Conservation (phyloP, 1,140 invertebrate genomes). For the Calephelis nemesis region DNA sequence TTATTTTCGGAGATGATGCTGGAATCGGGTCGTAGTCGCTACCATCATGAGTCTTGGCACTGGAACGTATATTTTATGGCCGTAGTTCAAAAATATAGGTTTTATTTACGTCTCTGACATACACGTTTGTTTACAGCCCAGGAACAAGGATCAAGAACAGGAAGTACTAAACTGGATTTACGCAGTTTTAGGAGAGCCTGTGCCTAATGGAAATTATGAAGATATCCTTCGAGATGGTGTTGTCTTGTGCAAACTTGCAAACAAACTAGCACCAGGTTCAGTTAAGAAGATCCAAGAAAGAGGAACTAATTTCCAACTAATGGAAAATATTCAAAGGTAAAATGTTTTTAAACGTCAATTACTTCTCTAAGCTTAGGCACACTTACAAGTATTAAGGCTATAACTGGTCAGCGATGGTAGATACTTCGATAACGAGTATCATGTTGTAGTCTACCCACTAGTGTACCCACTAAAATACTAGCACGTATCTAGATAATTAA, state of each 20-base stretch:
- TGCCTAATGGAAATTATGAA: constrained; percentile 91
- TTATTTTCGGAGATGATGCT: constrained; percentile 74
- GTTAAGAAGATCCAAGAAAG: constrained; percentile 97
- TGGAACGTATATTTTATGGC: constrained; percentile 70
- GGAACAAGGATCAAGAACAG: constrained; percentile 94
- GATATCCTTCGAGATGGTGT: constrained; percentile 96
- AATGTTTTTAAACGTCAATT: too few relatives aligned
- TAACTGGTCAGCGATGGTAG: too few relatives aligned
- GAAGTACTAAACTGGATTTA: constrained; percentile 96
- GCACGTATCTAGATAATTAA: too few relatives aligned
- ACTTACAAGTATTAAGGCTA: too few relatives aligned
- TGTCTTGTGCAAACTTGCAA: constrained; percentile 95
- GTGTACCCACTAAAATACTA: too few relatives aligned
- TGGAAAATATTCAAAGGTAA: constrained; percentile 97
- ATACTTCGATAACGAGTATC: too few relatives aligned
- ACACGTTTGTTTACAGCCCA: constrained; percentile 81
- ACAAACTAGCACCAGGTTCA: constrained; percentile 95
- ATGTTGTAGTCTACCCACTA: too few relatives aligned
- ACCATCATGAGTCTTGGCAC: constrained; percentile 72
- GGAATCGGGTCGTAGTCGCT: constrained; percentile 49
- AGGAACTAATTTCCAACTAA: constrained; percentile 98
- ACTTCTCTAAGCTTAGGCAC: too few relatives aligned
- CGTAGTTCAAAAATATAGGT: constrained; percentile 54
- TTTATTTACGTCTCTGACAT: constrained; percentile 42
- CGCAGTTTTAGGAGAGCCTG: constrained; percentile 90